A percentile compares a stretch with the other conserved stretches of the same genome.
Evolutionary conservation across 2,797 vertebrate species (phyloP).

Genomic region (Prunella strophiata): DNA sequence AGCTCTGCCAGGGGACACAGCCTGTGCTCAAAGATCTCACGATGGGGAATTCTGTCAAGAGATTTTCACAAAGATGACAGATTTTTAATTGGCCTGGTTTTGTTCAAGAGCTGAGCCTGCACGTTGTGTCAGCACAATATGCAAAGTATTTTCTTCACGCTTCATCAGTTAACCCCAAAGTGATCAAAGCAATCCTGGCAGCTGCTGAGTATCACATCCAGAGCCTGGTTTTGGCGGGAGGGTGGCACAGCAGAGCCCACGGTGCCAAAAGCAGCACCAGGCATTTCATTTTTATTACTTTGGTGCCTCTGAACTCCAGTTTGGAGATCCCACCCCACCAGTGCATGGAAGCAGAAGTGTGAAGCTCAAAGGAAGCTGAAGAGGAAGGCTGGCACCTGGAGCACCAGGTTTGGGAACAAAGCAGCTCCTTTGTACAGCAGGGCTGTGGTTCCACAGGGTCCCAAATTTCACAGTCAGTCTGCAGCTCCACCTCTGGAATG

Average conservation of each 20-base stretch:
- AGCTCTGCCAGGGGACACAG: conserved; percentile 34
- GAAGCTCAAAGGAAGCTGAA: background rate
- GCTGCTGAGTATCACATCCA: background rate
- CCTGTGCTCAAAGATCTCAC: conserved; percentile 18
- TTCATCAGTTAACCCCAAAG: background rate
- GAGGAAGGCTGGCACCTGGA: background rate
- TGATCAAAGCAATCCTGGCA: background rate
- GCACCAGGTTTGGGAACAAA: background rate
- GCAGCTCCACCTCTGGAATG: background rate
- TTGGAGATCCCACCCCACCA: background rate
- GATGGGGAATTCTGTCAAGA: conserved; percentile 57
- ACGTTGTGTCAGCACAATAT: background rate
- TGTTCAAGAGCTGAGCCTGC: background rate
- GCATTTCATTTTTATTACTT: background rate
- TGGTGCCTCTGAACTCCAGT: background rate
- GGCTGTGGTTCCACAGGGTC: background rate
- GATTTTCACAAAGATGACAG: background rate
- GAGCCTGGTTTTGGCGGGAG: background rate
- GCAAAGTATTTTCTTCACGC: background rate
- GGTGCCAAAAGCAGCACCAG: rapidly evolving
- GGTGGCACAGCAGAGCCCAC: background rate
- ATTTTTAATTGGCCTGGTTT: background rate
- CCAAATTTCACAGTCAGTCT: background rate
- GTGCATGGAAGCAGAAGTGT: rapidly evolving
- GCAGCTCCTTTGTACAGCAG: background rate